These are phyloP conservation scores for Cryptomyrus ogoouensis DNA, from an alignment of 2,113 vertebrate species.

Conservation along the genomic window DNA sequence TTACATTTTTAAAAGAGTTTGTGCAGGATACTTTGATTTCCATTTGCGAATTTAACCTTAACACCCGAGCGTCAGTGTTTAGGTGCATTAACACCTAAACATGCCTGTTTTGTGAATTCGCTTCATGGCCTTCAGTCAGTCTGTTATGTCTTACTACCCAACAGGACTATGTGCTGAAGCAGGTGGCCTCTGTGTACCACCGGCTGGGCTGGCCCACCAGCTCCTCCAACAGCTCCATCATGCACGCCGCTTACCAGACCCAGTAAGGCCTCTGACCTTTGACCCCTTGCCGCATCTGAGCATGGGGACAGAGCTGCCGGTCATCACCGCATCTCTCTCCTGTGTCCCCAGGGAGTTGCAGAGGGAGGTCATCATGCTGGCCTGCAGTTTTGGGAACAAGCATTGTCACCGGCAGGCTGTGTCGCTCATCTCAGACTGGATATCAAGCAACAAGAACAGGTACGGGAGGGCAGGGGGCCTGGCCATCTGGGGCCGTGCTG, in stretches of 20 bases:
- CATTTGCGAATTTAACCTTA: not conserved
- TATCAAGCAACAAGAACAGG: slow-evolving; percentile 96
- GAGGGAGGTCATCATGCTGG: slow-evolving; percentile 90
- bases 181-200: slow-evolving; percentile 84
- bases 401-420: slow-evolving; percentile 92
- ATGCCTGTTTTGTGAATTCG: not conserved
- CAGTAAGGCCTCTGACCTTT: slow-evolving; percentile 62
- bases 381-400: slow-evolving; percentile 95
- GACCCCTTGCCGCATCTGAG: not conserved
- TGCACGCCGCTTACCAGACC: slow-evolving; percentile 83
- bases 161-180: slow-evolving; percentile 90
- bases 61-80: not conserved
- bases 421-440: slow-evolving; percentile 91
- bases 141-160: not conserved
- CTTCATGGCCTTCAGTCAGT: not conserved
- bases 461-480: slow-evolving; percentile 33
- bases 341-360: slow-evolving; percentile 72
- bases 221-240: slow-evolving; percentile 70
- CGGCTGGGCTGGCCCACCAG: slow-evolving; percentile 87
- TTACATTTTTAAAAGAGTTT: not conserved
- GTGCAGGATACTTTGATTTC: not conserved
- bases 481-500: not conserved
- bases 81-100: not conserved
- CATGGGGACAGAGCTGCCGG: no score
- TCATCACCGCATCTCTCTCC: no score